A percentile compares a stretch with the other conserved stretches of the same genome.
These are phyloP conservation scores for Aegithalos caudatus DNA, from an alignment of 2,113 vertebrate genomes.

Conservation along the genomic window DNA sequence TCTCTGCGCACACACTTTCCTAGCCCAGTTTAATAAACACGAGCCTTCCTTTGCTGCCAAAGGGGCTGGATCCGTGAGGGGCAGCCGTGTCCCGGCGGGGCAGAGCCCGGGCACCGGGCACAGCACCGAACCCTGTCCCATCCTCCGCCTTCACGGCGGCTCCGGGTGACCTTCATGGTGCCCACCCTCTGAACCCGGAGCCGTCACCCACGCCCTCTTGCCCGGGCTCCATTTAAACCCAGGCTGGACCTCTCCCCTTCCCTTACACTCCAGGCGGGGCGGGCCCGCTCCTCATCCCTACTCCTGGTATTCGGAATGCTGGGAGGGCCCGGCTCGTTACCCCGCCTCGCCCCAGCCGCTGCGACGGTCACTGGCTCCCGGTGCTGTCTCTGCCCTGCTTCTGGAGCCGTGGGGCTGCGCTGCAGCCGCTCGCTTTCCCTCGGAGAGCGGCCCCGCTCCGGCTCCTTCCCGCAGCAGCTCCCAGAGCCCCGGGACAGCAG, in stretches of 20 bases:
- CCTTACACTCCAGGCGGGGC: accelerated
- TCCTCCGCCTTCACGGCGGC: accelerated
- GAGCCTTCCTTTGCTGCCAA: accelerated
- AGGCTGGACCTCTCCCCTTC: accelerated
- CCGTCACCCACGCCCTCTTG: accelerated
- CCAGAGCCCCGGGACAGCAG: neutral
- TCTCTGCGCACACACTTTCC: accelerated
- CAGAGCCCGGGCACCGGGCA: accelerated
- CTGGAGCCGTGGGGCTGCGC: accelerated
- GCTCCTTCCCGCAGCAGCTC: neutral
- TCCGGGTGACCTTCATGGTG: accelerated
- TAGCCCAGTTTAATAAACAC: accelerated
- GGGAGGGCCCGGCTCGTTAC: accelerated
- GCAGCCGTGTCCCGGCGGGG: no score
- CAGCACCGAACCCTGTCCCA: accelerated
- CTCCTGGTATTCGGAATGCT: accelerated
- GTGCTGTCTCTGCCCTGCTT: accelerated
- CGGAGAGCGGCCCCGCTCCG: neutral
- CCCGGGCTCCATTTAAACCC: no score
- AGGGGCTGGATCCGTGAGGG: accelerated
- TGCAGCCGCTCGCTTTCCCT: no score
- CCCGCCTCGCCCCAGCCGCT: accelerated
- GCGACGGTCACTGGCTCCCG: accelerated
- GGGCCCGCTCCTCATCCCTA: accelerated
- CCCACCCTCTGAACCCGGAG: accelerated